Evolutionary conservation across 2,797 vertebrate species (phyloP).

Genomic region (Fringilla coelebs): DNA sequence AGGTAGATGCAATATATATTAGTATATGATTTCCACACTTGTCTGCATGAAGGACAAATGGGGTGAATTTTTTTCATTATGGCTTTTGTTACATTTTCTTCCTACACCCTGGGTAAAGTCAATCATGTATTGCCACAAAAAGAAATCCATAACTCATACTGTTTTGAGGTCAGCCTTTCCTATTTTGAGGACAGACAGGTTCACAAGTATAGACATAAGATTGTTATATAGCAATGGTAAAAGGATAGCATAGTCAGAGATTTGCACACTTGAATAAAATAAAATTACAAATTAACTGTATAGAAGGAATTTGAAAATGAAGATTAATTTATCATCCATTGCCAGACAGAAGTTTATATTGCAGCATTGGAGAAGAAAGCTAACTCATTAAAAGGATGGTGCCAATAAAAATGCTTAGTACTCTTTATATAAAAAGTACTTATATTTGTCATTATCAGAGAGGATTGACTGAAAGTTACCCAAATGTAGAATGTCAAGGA

Average conservation of each 20-base stretch:
- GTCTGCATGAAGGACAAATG: constrained; percentile 52
- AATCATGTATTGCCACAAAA: constrained; percentile 30
- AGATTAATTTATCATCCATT: constrained; percentile 57
- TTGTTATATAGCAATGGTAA: background rate
- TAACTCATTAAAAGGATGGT: constrained; percentile 44
- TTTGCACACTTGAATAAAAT: constrained; percentile 41
- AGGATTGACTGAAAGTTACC: constrained; percentile 28
- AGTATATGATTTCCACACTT: background rate
- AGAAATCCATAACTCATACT: constrained; percentile 44
- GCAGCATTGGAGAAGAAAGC: constrained; percentile 25
- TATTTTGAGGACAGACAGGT: constrained; percentile 54
- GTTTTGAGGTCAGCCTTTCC: constrained; percentile 41
- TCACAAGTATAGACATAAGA: constrained; percentile 16
- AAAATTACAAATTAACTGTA: constrained; percentile 49
- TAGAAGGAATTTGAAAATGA: constrained; percentile 62
- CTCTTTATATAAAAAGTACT: constrained; percentile 42
- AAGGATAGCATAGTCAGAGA: background rate
- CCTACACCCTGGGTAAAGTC: constrained; percentile 21
- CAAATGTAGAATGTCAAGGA: background rate
- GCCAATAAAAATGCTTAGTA: constrained; percentile 58
- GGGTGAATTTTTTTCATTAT: constrained; percentile 25
- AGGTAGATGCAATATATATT: constrained; percentile 6
- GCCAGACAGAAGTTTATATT: constrained; percentile 44
- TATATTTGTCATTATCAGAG: constrained; percentile 24
- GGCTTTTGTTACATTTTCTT: constrained; percentile 30